Evolutionary conservation across 2,888 invertebrate species (phyloP).

Genomic region (Eudasyphora cyanicolor): DNA sequence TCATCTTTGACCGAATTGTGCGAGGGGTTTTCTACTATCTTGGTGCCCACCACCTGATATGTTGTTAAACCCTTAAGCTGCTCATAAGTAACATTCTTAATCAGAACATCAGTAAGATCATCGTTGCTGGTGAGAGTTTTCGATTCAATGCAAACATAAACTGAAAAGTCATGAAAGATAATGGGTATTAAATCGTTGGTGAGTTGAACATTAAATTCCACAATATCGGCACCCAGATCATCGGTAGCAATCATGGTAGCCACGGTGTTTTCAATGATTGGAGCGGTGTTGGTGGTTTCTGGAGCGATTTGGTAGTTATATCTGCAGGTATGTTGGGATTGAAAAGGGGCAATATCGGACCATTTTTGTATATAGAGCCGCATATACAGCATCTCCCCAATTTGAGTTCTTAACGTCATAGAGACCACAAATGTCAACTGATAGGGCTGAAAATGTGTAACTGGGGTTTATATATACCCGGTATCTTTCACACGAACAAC

Average conservation of each 20-base stretch:
- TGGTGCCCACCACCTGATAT: conserved; percentile 89
- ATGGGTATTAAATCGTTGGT: conserved; percentile 96
- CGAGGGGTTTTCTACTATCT: conserved; percentile 85
- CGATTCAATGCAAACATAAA: conserved; percentile 92
- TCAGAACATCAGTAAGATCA: conserved; percentile 94
- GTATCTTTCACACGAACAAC: too few relatives aligned
- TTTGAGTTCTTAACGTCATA: too few relatives aligned
- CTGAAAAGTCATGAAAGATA: conserved; percentile 94
- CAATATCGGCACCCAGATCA: conserved; percentile 95
- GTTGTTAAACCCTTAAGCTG: conserved; percentile 95
- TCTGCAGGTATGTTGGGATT: too few relatives aligned
- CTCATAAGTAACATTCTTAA: conserved; percentile 95
- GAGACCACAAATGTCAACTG: too few relatives aligned
- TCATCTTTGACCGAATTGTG: conserved; percentile 88
- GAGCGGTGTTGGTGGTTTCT: conserved; percentile 82
- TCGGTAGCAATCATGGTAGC: conserved; percentile 95
- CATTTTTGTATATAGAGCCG: too few relatives aligned
- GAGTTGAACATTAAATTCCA: conserved; percentile 99
- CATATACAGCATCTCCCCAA: too few relatives aligned
- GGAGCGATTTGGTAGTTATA: conserved; percentile 93
- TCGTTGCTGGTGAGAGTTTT: conserved; percentile 85
- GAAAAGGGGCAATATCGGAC: too few relatives aligned
- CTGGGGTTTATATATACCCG: too few relatives aligned
- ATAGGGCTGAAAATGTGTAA: too few relatives aligned
- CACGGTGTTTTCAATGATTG: conserved; percentile 92